Conservation (phyloP, 37 sponge, comb jelly and placozoan species). For the Geodia barretti region DNA sequence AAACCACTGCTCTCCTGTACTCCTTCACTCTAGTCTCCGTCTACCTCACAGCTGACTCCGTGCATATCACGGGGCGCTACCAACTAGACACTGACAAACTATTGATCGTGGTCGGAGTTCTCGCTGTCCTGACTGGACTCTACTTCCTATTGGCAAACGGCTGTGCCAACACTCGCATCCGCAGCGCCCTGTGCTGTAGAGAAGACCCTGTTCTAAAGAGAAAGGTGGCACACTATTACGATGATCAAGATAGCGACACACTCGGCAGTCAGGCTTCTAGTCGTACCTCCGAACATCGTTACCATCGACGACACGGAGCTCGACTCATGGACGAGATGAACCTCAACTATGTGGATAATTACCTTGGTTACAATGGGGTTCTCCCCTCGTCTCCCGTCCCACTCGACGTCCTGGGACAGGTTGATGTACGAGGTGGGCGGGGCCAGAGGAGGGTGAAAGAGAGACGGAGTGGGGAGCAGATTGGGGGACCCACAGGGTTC, state of each 20-base stretch:
- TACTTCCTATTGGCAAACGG: constrained; percentile 31
- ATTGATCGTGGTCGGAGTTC: background rate
- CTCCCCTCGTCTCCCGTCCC: constrained; percentile 19
- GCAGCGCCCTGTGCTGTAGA: constrained; percentile 16
- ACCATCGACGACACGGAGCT: background rate
- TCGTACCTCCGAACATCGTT: background rate
- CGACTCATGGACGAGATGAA: background rate
- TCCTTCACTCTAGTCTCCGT: background rate
- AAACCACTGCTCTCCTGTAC: constrained; percentile 1
- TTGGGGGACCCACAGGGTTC: background rate
- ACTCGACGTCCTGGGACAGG: constrained; percentile 30
- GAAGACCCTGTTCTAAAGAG: constrained; percentile 7
- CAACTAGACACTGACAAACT: background rate
- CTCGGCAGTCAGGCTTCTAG: background rate
- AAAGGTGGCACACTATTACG: background rate
- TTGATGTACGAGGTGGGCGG: background rate
- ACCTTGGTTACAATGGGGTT: constrained; percentile 4
- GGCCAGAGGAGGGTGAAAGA: constrained; percentile 5
- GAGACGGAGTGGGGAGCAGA: background rate
- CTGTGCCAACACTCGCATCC: background rate
- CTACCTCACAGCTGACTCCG: constrained; percentile 17
- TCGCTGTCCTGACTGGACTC: background rate
- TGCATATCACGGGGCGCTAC: background rate
- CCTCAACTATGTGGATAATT: constrained; percentile 28
- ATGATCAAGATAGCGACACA: background rate